phyloP scores from a whole-genome alignment of 2,888 invertebrate species.

The Netelia inedita region DNA sequence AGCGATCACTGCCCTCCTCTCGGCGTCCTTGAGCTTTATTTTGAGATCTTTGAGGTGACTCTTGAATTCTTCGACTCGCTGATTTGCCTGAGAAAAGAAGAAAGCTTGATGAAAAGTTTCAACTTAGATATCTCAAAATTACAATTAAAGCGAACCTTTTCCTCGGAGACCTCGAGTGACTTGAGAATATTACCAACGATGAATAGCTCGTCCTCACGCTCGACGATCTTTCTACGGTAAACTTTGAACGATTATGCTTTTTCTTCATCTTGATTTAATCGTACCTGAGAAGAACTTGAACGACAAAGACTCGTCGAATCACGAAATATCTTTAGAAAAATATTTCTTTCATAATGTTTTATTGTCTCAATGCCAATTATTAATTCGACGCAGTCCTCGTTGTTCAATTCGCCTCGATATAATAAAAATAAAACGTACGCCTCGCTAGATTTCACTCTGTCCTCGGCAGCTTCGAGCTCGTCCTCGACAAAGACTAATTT shows the following conservation, averaged over 20 bases:
- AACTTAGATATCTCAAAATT: not conserved
- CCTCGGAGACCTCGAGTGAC: constrained; percentile 89
- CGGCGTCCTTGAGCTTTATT: constrained; percentile 82
- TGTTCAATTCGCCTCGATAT: not conserved
- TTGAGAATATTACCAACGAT: constrained; percentile 91
- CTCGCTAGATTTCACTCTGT: constrained; percentile 89
- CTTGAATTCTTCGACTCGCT: constrained; percentile 88
- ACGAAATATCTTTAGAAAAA: not conserved
- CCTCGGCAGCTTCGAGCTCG: constrained; percentile 89
- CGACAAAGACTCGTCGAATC: not conserved
- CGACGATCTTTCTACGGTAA: constrained; percentile 87
- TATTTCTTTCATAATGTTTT: not conserved
- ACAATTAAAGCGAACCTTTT: constrained; percentile 85
- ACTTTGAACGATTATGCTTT: constrained; percentile 40
- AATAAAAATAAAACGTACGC: constrained; percentile 81
- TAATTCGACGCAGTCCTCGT: not conserved
- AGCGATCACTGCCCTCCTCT: constrained; percentile 90
- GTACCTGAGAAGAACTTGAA: not conserved
- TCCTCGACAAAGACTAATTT: constrained; percentile 90
- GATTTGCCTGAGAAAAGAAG: constrained; percentile 86
- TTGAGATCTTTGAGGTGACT: constrained; percentile 84
- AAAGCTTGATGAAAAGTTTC: constrained; percentile 30
- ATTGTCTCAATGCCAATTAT: constrained; percentile 1
- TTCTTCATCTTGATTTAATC: not conserved
- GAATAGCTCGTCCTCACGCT: constrained; percentile 90